phyloP scores from a whole-genome alignment of 2,888 invertebrate genomes.

The Dioctria rufipes region DNA sequence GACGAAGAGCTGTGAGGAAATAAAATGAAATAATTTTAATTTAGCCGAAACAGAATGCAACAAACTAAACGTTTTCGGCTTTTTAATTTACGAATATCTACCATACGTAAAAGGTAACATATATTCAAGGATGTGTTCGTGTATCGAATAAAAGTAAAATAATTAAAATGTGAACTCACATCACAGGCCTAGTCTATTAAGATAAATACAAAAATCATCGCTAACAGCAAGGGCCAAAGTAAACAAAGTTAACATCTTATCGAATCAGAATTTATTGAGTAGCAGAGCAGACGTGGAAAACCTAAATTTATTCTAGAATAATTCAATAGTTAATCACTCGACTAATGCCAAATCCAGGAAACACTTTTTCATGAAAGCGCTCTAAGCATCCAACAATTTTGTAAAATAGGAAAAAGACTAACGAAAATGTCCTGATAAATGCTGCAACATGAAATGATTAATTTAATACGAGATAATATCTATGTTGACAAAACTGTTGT shows the following conservation, averaged over 20 bases:
- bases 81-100: too few relatives aligned
- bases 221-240: neutral
- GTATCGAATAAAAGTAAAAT: neutral
- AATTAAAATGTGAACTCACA: slow-evolving; percentile 34
- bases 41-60: too few relatives aligned
- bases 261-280: slow-evolving; percentile 1
- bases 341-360: neutral
- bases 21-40: too few relatives aligned
- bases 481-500: neutral
- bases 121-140: slow-evolving; percentile 17
- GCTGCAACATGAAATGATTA: too few relatives aligned
- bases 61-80: too few relatives aligned
- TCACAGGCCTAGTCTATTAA: slow-evolving; percentile 15
- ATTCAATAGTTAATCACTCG: neutral
- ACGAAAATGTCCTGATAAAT: slow-evolving; percentile 33
- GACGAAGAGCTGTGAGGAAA: too few relatives aligned
- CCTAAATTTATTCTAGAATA: slow-evolving; percentile 6
- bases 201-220: slow-evolving; percentile 18
- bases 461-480: too few relatives aligned
- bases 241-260: slow-evolving; percentile 48
- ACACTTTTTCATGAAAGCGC: neutral
- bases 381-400: neutral
- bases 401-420: neutral
- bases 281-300: neutral
- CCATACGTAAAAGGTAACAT: slow-evolving; percentile 23